Conservation (phyloP, 2,113 vertebrate genomes). For the Uria lomvia region DNA sequence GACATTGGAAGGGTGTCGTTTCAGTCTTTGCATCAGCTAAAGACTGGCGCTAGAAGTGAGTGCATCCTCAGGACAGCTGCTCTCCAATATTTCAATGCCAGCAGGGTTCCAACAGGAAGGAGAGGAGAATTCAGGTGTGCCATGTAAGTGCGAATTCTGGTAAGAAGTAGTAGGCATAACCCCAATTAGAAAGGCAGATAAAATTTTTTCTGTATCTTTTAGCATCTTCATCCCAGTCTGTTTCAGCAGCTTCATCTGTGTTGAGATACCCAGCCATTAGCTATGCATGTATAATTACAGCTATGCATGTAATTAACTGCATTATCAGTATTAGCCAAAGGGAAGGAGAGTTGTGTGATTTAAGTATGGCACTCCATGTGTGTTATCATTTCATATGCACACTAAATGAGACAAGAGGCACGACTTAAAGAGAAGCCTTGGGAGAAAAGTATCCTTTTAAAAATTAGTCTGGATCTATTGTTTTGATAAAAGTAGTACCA, state of each 20-base stretch:
- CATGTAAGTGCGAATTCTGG: not conserved
- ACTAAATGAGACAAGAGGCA: not conserved
- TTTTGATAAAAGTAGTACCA: not conserved
- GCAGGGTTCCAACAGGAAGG: not conserved
- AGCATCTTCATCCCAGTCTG: not conserved
- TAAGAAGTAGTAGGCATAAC: not conserved
- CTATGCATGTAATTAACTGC: not conserved
- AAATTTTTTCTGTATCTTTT: not conserved
- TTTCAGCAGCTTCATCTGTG: not conserved
- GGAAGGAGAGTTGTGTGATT: not conserved
- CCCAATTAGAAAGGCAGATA: not conserved
- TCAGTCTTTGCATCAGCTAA: not conserved
- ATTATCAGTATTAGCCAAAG: not conserved
- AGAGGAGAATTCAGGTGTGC: not conserved
- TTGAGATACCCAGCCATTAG: not conserved
- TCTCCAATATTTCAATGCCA: rapidly evolving
- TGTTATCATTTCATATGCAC: not conserved
- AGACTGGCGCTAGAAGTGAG: not conserved
- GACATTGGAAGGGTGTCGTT: not conserved
- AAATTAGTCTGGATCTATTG: not conserved
- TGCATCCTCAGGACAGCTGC: not conserved
- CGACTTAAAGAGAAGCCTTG: not conserved
- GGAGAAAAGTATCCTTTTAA: not conserved
- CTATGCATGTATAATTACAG: not conserved
- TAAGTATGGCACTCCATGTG: not conserved